phyloP scores from a whole-genome alignment of 2,797 vertebrate genomes.

The Pempheris klunzingeri region DNA sequence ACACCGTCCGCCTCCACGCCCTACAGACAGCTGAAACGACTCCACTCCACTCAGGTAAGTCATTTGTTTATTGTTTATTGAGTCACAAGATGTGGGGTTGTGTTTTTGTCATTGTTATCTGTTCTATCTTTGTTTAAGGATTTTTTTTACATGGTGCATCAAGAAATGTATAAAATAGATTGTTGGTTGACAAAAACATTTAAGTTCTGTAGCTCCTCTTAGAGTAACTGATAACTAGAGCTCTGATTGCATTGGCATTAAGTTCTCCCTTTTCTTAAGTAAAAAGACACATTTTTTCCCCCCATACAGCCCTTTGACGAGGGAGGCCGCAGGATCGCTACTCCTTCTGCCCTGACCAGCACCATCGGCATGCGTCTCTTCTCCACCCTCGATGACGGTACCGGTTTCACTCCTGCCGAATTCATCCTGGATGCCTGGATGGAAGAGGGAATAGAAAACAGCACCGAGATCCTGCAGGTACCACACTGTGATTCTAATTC shows the following conservation, averaged over 20 bases:
- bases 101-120: too few relatives aligned
- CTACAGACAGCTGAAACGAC: constrained; percentile 94
- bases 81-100: not conserved
- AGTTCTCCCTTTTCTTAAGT: not conserved
- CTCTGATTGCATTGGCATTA: not conserved
- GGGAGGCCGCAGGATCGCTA: constrained; percentile 88
- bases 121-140: too few relatives aligned
- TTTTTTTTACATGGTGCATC: not conserved
- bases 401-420: constrained; percentile 90
- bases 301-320: constrained; percentile 92
- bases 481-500: too few relatives aligned
- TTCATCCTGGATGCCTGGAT: constrained; percentile 92
- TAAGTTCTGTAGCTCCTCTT: too few relatives aligned
- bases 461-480: constrained; percentile 94
- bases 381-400: constrained; percentile 93
- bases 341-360: constrained; percentile 86
- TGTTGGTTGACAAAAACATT: not conserved
- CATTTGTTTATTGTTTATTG: not conserved
- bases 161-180: not conserved
- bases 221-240: not conserved
- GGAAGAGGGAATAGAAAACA: constrained; percentile 95
- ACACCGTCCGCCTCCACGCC: constrained; percentile 93
- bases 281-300: not conserved
- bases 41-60: constrained; percentile 94
- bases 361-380: constrained; percentile 90